Base-by-base conservation (phyloP, 2,113 vertebrate species). In the Centropus unirufus region DNA sequence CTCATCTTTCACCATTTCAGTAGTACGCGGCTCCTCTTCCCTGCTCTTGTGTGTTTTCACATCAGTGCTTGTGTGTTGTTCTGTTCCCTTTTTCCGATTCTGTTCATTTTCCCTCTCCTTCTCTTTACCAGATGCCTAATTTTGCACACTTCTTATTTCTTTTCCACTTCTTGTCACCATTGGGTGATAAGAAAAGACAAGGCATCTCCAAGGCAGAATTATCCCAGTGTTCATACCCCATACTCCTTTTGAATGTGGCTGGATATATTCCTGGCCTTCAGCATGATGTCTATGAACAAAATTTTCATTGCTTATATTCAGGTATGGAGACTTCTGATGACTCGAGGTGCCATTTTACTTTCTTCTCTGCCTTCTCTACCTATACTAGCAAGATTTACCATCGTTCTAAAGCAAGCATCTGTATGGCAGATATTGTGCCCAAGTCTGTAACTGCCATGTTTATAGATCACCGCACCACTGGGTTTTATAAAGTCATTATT, bases 61-160 rank as follows among this genome's bases (percentile, higher is more conserved):
- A 27, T 44, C n/a, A 57, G 0, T 40, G 4, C 23, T 78, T 75
- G 21, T n/a, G 11, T 34, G 11, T 55, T 2, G 0, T 83, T 63
- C 32, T 3, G 2, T 57, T 73, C 11, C 36, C 44, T 46, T 46
- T 69, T 90, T 49, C 23, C 55, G n/a, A 54, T 89, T 82, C 29
- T 83, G 1, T 80, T 91, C 15, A 34, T 66, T 83, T 32, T 88
- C 13, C 21, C 13, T 51, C 29, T 72, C 16, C 11, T 46, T 4
- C 5, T 80, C 8, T 66, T 76, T 73, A 39, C 21, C 24, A 26
- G 34, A 23, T 66, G 26, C 24, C 23, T 0, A 49, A 2, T 70
- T 83, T 80, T 76, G n/a, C 32, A 8, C 21, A 80, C 11, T 54
- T 88, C 11, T 49, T 61, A 34, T 13, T 67, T 46, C 23, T 68